Evolutionary conservation across 1,140 invertebrate species (phyloP), one percentile per base, ranked within the genome.

Genomic region (Riptortus pedestris): DNA sequence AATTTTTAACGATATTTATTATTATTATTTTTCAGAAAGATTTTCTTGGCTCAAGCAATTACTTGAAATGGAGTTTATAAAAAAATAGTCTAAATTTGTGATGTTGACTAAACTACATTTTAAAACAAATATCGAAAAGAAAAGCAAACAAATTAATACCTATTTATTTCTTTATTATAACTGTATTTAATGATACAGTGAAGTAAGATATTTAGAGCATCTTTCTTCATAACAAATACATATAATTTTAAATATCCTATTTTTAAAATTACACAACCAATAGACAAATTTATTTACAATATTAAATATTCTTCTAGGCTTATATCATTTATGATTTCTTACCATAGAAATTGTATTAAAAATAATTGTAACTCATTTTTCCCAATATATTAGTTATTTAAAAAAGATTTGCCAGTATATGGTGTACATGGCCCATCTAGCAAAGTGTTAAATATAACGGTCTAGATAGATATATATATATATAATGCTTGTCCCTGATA

Each of bases 401-500:
- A 29, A n/a, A 28, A 29, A 59, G 57, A 28, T 28, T 28, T 27
- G 27, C 31, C 31, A 59, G 18, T 59, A 9, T n/a, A 28, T 59
- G 27, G 27, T 31, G 16, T 59, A 29, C 20, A 18, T 31, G 57
- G 31, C 31, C 18, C 31, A 20, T 29, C 57, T 31, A 31, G 31
- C 31, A 59, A 29, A 31, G 31, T 16, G 27, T 29, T 20, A 59
- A 27, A 29, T 28, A 59, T 31, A 33, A 20, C 45, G 45, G 45
- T 47, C 45, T 47, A 47, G 18, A 47, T 47, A 47, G 45, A 47
- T 47, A 47, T n/a, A n/a, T n/a, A n/a, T n/a, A n/a, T n/a, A 38
- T 55, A 55, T 55, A 55, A 55, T 24, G 24, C 51, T 55, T 55
- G 20, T 55, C 51, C 51, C 51, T 55, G 51, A 55, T 55, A 55